A percentile compares a stretch with the other conserved stretches of the same genome.
phyloP scores from a whole-genome alignment of 2,888 invertebrate genomes.

The Bombylius discolor region DNA sequence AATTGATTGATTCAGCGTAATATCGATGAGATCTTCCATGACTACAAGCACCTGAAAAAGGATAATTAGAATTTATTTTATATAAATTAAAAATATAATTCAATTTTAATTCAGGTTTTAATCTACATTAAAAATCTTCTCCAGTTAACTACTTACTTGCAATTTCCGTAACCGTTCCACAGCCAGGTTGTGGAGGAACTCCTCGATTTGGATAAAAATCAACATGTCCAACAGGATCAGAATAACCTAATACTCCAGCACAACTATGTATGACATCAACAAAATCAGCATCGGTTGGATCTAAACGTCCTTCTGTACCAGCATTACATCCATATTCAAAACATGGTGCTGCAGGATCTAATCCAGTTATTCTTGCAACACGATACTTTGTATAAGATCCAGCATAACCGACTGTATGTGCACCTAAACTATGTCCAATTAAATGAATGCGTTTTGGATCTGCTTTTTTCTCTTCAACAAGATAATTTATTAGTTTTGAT shows the following conservation, averaged over 20 bases:
- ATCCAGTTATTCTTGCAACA: conserved; percentile 46
- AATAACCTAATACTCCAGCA: conserved; percentile 47
- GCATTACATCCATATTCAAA: conserved; percentile 15
- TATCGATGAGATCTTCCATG: conserved; percentile 50
- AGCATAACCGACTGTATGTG: conserved; percentile 47
- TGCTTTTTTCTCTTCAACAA: conserved; percentile 6
- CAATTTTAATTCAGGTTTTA: too few relatives aligned
- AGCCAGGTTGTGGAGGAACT: conserved; percentile 52
- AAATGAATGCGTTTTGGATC: conserved; percentile 26
- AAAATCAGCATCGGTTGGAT: conserved; percentile 52
- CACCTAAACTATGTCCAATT: conserved; percentile 45
- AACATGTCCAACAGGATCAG: conserved; percentile 47
- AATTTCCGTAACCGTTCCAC: conserved; percentile 36
- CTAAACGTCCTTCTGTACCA: conserved; percentile 38
- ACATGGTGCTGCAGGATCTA: conserved; percentile 50
- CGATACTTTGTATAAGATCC: conserved; percentile 38
- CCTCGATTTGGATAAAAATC: conserved; percentile 70
- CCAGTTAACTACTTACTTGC: not conserved
- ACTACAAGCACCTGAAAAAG: conserved; percentile 46
- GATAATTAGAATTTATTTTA: not conserved
- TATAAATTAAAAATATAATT: not conserved
- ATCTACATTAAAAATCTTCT: not conserved
- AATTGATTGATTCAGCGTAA: conserved; percentile 51
- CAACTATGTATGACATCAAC: conserved; percentile 66
- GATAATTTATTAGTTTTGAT: conserved; percentile 20